A percentile compares a stretch with the other conserved stretches of the same genome.
Conservation (phyloP, 2,113 vertebrate genomes). For the Gymnogyps californianus region DNA sequence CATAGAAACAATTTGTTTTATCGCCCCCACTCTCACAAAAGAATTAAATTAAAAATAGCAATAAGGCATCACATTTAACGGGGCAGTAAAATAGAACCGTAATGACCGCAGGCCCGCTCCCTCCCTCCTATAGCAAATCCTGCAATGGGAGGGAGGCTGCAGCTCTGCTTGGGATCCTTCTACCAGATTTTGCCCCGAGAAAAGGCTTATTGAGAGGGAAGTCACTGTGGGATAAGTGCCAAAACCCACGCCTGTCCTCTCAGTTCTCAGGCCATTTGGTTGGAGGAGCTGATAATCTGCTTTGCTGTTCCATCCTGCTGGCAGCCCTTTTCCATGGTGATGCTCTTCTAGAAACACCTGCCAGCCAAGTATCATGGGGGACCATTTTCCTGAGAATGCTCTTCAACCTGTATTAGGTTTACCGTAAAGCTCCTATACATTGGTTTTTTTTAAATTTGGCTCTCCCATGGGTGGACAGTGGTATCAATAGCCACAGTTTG, state of each 20-base stretch:
- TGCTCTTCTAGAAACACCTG: background rate
- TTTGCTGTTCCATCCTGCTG: background rate
- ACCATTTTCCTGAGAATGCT: background rate
- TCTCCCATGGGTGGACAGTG: background rate
- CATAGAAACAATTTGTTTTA: constrained; percentile 27
- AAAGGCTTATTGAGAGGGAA: background rate
- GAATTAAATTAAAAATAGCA: constrained; percentile 31
- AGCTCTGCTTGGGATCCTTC: background rate
- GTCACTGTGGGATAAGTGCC: background rate
- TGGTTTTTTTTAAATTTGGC: background rate
- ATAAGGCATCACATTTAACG: background rate
- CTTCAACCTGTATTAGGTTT: no score
- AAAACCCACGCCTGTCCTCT: background rate
- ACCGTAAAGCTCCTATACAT: no score
- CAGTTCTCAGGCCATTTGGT: background rate
- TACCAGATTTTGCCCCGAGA: background rate
- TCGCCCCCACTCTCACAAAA: background rate
- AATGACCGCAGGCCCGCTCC: background rate
- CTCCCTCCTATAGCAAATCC: background rate
- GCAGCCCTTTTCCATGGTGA: background rate
- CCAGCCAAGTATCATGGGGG: background rate
- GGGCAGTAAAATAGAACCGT: background rate
- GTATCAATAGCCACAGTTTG: background rate
- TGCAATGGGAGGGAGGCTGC: background rate
- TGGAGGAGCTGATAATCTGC: background rate